Conservation (phyloP, 2,113 vertebrate genomes). For the Monarcha castaneiventris region DNA sequence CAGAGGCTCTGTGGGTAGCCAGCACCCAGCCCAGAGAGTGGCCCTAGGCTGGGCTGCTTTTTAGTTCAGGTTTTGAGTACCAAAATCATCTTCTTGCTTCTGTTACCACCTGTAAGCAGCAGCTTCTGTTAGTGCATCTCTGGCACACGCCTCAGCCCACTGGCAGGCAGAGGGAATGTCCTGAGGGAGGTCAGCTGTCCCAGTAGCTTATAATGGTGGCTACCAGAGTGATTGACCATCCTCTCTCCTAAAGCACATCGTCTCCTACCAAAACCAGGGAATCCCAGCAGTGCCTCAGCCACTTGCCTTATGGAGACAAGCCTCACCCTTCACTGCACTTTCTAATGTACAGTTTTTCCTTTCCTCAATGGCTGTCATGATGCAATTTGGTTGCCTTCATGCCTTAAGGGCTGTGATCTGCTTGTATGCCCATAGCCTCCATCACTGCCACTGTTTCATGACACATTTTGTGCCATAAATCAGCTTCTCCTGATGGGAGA, state of each 20-base stretch:
- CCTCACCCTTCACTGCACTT: neutral
- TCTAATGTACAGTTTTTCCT: neutral
- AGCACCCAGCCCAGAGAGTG: fast-evolving
- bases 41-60: neutral
- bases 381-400: neutral
- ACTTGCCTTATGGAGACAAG: neutral
- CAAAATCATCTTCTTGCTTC: neutral
- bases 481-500: too few relatives aligned
- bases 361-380: neutral
- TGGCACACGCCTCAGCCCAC: fast-evolving
- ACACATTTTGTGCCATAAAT: too few relatives aligned
- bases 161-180: fast-evolving
- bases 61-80: neutral
- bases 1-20: neutral
- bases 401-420: neutral
- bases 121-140: neutral
- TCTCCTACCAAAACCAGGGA: neutral
- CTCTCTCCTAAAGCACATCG: neutral
- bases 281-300: neutral
- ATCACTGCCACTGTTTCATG: neutral
- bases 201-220: fast-evolving
- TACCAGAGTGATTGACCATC: neutral
- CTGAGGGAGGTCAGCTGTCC: neutral
- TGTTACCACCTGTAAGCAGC: neutral
- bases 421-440: fast-evolving